These are phyloP conservation scores for Sturmia bella DNA, from an alignment of 2,888 invertebrate species.

Conservation along the genomic window DNA sequence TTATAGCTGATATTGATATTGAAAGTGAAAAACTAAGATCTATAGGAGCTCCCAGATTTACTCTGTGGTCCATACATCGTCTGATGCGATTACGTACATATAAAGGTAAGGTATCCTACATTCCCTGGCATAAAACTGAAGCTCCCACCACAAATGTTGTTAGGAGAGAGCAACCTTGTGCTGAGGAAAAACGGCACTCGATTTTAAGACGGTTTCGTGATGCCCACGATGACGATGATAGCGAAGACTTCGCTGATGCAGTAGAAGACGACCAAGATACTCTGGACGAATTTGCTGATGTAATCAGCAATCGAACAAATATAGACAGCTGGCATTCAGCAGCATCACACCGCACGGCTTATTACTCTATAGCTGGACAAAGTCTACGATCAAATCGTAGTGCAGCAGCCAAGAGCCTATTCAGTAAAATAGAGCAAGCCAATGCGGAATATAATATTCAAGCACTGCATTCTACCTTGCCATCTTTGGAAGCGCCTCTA, in stretches of 20 bases:
- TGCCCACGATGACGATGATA: constrained; percentile 72
- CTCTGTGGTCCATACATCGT: constrained; percentile 93
- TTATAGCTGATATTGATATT: constrained; percentile 98
- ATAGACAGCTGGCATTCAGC: constrained; percentile 93
- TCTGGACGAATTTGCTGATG: constrained; percentile 74
- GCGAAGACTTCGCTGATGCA: constrained; percentile 71
- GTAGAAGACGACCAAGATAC: constrained; percentile 44
- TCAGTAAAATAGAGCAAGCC: constrained; percentile 74
- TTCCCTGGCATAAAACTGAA: constrained; percentile 82
- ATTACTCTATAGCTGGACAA: constrained; percentile 90
- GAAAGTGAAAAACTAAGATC: constrained; percentile 96
- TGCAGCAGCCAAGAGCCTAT: constrained; percentile 66
- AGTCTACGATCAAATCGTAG: constrained; percentile 84
- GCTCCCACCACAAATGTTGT: background rate
- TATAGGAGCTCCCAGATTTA: constrained; percentile 95
- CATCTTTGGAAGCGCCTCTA: constrained; percentile 86
- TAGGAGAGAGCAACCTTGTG: background rate
- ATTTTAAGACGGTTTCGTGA: constrained; percentile 64
- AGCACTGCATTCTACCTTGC: constrained; percentile 73
- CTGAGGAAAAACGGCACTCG: constrained; percentile 9
- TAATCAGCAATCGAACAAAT: constrained; percentile 80
- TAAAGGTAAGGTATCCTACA: constrained; percentile 91
- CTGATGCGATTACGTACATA: constrained; percentile 92
- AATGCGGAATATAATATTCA: constrained; percentile 74
- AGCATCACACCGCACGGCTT: constrained; percentile 89